Percentiles rank a stretch among this genome's conserved stretches.
These are phyloP conservation scores for Eupeodes luniger DNA, from an alignment of 2,888 invertebrate genomes.

Conservation along the genomic window DNA sequence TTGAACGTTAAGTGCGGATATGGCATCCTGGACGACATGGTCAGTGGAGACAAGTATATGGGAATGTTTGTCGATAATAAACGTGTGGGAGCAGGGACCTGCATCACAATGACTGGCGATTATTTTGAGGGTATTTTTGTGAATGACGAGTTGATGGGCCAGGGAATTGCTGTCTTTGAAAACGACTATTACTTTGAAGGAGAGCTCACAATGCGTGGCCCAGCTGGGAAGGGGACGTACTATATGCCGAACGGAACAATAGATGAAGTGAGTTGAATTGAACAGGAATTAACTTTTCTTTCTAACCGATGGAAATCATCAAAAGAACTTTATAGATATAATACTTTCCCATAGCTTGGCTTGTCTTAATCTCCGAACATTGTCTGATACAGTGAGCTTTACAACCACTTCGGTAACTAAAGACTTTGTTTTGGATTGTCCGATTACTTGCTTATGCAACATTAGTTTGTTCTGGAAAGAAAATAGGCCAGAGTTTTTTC, in stretches of 20 bases:
- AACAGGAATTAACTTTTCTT: no score
- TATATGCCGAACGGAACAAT: slow-evolving; percentile 91
- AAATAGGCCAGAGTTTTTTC: no score
- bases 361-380: no score
- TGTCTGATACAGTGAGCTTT: no score
- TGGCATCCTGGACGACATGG: slow-evolving; percentile 94
- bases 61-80: slow-evolving; percentile 94
- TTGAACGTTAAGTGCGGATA: slow-evolving; percentile 92
- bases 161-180: slow-evolving; percentile 94
- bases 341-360: no score
- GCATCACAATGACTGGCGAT: slow-evolving; percentile 94
- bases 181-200: slow-evolving; percentile 96
- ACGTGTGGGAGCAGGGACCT: slow-evolving; percentile 92
- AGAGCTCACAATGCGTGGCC: slow-evolving; percentile 91
- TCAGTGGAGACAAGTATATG: slow-evolving; percentile 94
- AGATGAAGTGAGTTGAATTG: slow-evolving; percentile 78
- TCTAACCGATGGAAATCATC: no score
- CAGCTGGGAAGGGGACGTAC: slow-evolving; percentile 92
- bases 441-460: no score
- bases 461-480: no score
- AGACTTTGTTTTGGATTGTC: no score
- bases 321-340: no score
- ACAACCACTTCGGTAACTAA: no score
- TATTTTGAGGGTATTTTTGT: slow-evolving; percentile 95
- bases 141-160: slow-evolving; percentile 92